These are phyloP conservation scores for Schizopygopsis malacanthus DNA, from an alignment of 2,797 vertebrate genomes.

Conservation along the genomic window DNA sequence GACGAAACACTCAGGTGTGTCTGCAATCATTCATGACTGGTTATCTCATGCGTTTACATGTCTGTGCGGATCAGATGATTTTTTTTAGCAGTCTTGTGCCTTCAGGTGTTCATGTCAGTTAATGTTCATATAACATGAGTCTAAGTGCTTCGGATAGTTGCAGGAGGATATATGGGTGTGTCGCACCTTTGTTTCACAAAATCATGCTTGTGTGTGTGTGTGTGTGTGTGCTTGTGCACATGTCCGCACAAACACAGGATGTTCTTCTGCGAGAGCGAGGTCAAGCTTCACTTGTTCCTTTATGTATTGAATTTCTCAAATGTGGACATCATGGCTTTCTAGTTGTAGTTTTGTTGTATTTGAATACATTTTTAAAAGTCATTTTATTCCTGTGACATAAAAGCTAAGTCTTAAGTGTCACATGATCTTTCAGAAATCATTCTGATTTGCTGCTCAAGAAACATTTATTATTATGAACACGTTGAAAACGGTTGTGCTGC, in stretches of 20 bases:
- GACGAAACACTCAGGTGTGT: conserved; percentile 47
- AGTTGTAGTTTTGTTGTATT: not conserved
- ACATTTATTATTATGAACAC: no score
- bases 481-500: not conserved
- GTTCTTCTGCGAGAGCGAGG: not conserved
- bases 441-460: not conserved
- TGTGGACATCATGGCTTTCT: not conserved
- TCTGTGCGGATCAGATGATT: not conserved
- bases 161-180: conserved; percentile 36
- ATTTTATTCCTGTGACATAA: not conserved
- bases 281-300: not conserved
- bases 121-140: not conserved
- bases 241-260: conserved; percentile 30
- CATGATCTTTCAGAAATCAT: not conserved
- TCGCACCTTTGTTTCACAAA: conserved; percentile 8
- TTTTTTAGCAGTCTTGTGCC: not conserved
- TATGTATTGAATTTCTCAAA: not conserved
- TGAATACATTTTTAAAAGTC: not conserved
- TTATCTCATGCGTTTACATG: not conserved
- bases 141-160: not conserved
- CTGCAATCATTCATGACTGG: not conserved
- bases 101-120: conserved; percentile 11
- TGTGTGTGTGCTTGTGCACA: not conserved
- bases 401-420: not conserved
- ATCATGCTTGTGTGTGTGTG: not conserved